These are phyloP conservation scores for Scolanthus callimorphus DNA, from an alignment of 92 coral and sea anemone species.

Conservation along the genomic window DNA sequence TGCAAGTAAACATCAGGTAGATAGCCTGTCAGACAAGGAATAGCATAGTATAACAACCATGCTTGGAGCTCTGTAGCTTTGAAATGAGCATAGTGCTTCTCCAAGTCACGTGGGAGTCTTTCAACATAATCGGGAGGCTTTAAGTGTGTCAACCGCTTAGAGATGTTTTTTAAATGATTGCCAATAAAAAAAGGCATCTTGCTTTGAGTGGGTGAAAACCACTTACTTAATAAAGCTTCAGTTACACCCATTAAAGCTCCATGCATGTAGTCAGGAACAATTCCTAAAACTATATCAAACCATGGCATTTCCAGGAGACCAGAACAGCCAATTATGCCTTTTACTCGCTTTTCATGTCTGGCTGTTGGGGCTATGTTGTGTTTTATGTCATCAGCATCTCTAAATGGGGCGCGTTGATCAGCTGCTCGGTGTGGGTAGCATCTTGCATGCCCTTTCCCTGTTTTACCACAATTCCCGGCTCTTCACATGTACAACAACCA, in stretches of 20 bases:
- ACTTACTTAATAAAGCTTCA: constrained; percentile 31
- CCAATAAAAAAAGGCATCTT: constrained; percentile 30
- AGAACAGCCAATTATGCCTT: constrained; percentile 23
- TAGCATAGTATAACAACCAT: constrained; percentile 48
- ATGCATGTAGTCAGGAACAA: constrained; percentile 62
- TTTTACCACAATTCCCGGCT: no score
- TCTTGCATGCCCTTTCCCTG: constrained; percentile 50
- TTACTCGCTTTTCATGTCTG: constrained; percentile 6
- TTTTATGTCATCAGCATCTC: no score
- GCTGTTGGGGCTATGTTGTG: constrained; percentile 1
- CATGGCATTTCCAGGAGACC: constrained; percentile 25
- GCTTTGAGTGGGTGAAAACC: constrained; percentile 51
- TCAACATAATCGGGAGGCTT: constrained; percentile 57
- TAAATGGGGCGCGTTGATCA: constrained; percentile 17
- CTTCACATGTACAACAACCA: no score
- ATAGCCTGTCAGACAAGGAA: no score
- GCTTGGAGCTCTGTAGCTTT: constrained; percentile 58
- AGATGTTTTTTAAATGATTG: constrained; percentile 28
- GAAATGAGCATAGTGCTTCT: constrained; percentile 50
- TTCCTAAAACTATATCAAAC: constrained; percentile 48
- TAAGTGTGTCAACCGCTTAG: constrained; percentile 11
- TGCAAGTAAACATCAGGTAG: constrained; percentile 33
- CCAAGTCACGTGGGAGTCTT: constrained; percentile 44
- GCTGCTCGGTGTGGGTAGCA: constrained; percentile 31
- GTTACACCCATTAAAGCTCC: constrained; percentile 50